phyloP scores from a whole-genome alignment of 2,888 invertebrate genomes.

The Leptinotarsa peninsularis region DNA sequence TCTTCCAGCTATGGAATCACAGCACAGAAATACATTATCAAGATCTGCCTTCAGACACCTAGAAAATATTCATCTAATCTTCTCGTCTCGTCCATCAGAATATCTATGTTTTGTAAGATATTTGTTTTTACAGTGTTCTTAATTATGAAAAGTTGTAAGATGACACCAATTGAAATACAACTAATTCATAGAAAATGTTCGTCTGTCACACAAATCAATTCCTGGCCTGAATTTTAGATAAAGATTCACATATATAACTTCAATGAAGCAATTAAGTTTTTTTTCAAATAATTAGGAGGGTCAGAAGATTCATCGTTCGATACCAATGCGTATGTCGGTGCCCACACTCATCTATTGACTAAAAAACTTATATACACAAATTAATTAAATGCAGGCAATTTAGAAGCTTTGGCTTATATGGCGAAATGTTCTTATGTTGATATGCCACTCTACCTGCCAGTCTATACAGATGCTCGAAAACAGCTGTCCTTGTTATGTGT shows the following conservation, averaged over 20 bases:
- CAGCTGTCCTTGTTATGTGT: conserved; percentile 6
- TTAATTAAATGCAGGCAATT: conserved; percentile 17
- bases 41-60: no score
- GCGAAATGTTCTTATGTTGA: conserved; percentile 27
- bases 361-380: conserved; percentile 2
- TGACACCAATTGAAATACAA: no score
- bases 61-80: no score
- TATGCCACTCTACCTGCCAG: conserved; percentile 21
- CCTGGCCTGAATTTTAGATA: neutral
- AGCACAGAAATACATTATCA: no score
- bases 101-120: no score
- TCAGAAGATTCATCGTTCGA: neutral
- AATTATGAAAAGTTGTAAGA: no score
- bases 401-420: conserved; percentile 18
- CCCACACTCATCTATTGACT: neutral
- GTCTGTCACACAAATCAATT: neutral
- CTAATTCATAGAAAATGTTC: no score
- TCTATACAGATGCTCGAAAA: conserved; percentile 9
- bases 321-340: neutral
- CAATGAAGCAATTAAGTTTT: neutral
- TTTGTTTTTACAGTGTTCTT: no score
- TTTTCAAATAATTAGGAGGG: neutral
- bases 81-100: no score
- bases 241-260: neutral
- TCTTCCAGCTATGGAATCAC: no score